phyloP scores from a whole-genome alignment of 2,797 vertebrate species.

The Xyrichtys novacula region DNA sequence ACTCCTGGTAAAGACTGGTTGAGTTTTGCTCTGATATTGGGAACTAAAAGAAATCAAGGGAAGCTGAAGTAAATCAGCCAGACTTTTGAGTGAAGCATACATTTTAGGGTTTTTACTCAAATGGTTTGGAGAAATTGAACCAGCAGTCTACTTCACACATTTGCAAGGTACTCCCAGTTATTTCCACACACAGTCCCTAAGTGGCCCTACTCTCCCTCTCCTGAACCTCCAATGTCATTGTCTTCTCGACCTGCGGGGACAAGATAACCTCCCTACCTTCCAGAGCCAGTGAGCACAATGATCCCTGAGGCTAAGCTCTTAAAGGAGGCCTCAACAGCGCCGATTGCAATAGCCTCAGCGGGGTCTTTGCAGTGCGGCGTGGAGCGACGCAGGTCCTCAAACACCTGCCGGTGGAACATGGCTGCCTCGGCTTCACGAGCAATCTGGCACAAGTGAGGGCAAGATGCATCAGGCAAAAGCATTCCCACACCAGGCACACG shows the following conservation, averaged over 20 bases:
- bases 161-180: conserved; percentile 54
- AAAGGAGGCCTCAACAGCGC: conserved; percentile 97
- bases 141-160: conserved; percentile 28
- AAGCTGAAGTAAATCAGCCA: background rate
- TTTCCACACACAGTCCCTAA: conserved; percentile 59
- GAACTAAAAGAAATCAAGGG: background rate
- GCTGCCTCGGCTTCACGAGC: conserved; percentile 99
- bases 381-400: conserved; percentile 96
- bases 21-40: background rate
- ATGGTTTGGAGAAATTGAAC: conserved; percentile 3
- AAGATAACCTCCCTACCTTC: conserved; percentile 91
- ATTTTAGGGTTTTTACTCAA: background rate
- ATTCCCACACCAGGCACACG: conserved; percentile 54
- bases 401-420: conserved; percentile 98
- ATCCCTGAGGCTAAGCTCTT: conserved; percentile 95
- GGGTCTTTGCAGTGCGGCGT: conserved; percentile 88
- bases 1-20: conserved; percentile 19
- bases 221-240: background rate
- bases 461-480: conserved; percentile 59
- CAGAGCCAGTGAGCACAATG: conserved; percentile 98
- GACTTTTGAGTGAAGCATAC: background rate
- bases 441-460: conserved; percentile 89
- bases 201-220: conserved; percentile 77
- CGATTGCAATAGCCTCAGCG: conserved; percentile 95
- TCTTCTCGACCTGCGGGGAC: conserved; percentile 20